phyloP scores from a whole-genome alignment of 1,140 invertebrate species.

The Tribolium castaneum region DNA sequence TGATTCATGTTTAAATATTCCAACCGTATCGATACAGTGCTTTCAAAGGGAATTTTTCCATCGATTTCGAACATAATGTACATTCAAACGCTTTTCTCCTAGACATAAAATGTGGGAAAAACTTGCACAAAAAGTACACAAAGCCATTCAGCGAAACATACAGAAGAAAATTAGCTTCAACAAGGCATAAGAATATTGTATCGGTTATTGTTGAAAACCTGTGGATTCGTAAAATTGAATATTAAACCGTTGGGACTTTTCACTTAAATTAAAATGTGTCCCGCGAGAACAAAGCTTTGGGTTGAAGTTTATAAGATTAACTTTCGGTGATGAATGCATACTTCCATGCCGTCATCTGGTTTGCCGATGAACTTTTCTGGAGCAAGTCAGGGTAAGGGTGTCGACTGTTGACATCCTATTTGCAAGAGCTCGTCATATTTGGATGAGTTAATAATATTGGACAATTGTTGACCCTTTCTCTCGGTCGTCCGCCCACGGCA shows the following conservation, averaged over 20 bases:
- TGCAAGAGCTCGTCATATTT: neutral
- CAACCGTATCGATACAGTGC: neutral
- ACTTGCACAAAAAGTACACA: neutral
- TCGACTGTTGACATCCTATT: conserved; percentile 5
- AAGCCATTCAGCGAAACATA: neutral
- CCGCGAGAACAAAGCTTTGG: neutral
- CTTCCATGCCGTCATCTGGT: neutral
- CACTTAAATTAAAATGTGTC: neutral
- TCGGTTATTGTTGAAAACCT: neutral
- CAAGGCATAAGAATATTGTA: neutral
- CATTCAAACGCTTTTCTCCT: neutral
- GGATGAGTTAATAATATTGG: neutral
- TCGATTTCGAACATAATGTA: neutral
- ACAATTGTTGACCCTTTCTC: neutral
- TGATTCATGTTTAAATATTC: neutral
- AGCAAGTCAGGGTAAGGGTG: neutral
- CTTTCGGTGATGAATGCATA: neutral
- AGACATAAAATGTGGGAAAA: neutral
- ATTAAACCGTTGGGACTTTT: neutral
- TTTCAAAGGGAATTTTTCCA: neutral
- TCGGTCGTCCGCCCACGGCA: neutral
- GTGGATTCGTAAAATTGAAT: neutral
- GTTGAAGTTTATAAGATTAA: neutral
- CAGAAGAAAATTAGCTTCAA: neutral
- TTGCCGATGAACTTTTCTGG: neutral